These are phyloP conservation scores for Bovichtus diacanthus DNA, from an alignment of 2,797 vertebrate genomes.

Conservation along the genomic window DNA sequence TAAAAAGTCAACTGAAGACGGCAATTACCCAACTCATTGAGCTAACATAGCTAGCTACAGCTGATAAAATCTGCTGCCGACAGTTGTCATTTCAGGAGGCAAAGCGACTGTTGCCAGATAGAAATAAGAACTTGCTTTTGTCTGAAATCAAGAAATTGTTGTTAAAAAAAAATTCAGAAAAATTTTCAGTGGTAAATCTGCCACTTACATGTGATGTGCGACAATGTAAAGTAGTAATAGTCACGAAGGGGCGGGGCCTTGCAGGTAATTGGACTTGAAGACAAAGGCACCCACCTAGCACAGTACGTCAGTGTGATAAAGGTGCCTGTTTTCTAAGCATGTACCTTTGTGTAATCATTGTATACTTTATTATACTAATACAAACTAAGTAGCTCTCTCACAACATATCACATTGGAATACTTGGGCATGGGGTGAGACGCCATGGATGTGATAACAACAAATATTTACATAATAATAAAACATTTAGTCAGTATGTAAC, in stretches of 20 bases:
- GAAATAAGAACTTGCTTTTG: neutral
- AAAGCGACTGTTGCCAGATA: neutral
- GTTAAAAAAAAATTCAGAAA: neutral
- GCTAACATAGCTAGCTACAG: neutral
- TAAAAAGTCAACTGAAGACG: neutral
- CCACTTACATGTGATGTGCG: no score
- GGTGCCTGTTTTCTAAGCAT: neutral
- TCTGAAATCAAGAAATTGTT: no score
- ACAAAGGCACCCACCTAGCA: neutral
- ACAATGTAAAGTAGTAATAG: no score
- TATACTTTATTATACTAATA: no score
- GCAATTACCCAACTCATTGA: neutral
- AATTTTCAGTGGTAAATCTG: neutral
- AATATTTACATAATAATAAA: conserved; percentile 21
- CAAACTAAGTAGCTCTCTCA: no score
- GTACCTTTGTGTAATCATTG: neutral
- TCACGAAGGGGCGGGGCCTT: no score
- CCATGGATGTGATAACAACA: conserved; percentile 37
- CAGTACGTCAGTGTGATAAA: neutral
- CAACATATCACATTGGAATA: neutral
- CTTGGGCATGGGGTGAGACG: neutral
- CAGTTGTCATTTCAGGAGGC: neutral
- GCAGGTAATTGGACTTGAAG: no score
- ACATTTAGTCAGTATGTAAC: neutral
- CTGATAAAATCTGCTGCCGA: neutral